These are phyloP conservation scores for Hexactinellida sp. DNA, from an alignment of 37 sponge, comb jelly and placozoan species.

Conservation along the genomic window DNA sequence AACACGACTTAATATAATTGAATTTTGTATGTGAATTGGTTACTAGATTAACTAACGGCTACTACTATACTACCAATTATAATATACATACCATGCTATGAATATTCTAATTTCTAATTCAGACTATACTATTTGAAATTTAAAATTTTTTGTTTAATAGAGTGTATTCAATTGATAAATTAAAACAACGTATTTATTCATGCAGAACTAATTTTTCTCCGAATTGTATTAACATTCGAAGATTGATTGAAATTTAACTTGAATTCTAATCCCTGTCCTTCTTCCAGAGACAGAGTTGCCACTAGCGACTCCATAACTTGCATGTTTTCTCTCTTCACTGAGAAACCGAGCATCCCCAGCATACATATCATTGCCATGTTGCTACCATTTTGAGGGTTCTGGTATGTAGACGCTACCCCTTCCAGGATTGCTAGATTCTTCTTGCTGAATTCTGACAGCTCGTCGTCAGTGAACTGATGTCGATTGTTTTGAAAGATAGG, in stretches of 20 bases:
- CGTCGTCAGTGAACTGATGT: not conserved
- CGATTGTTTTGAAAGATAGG: not conserved
- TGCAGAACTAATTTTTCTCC: not conserved
- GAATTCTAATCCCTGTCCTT: not conserved
- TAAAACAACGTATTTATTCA: too few relatives aligned
- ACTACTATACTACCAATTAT: too few relatives aligned
- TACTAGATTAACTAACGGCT: too few relatives aligned
- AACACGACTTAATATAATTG: too few relatives aligned
- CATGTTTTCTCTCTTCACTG: not conserved
- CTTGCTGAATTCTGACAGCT: not conserved
- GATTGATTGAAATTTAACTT: not conserved
- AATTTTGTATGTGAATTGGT: too few relatives aligned
- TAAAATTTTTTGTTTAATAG: too few relatives aligned
- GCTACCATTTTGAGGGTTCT: slow-evolving; percentile 6
- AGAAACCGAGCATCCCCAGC: not conserved
- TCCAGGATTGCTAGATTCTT: not conserved
- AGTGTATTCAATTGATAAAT: too few relatives aligned
- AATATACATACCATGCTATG: too few relatives aligned
- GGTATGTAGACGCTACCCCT: not conserved
- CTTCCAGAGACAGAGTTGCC: not conserved
- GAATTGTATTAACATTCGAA: not conserved
- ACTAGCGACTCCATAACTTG: not conserved
- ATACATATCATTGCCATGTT: not conserved
- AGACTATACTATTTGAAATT: too few relatives aligned
- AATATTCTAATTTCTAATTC: too few relatives aligned